Conservation (phyloP, 2,113 vertebrate species). For the Cyprinodon brontotheroides region DNA sequence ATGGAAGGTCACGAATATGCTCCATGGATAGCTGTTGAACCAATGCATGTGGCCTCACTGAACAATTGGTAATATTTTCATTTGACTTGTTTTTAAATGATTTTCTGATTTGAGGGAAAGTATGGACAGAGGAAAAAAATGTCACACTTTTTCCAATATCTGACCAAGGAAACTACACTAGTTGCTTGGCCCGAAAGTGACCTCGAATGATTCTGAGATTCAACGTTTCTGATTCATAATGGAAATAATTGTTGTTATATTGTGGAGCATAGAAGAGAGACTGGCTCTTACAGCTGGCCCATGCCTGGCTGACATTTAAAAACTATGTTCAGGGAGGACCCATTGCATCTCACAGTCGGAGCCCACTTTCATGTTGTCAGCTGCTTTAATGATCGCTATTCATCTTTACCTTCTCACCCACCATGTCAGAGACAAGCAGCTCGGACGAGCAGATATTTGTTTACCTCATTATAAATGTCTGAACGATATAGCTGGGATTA, state of each 20-base stretch:
- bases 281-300: conserved; percentile 35
- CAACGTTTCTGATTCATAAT: conserved; percentile 53
- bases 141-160: conserved; percentile 46
- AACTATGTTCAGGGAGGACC: conserved; percentile 49
- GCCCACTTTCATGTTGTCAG: conserved; percentile 49
- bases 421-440: conserved; percentile 17
- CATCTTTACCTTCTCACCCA: conserved; percentile 51
- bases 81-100: conserved; percentile 55
- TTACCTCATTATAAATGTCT: conserved; percentile 10
- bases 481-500: background rate
- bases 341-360: conserved; percentile 43
- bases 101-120: conserved; percentile 56
- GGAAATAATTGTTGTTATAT: conserved; percentile 55
- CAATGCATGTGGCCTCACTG: conserved; percentile 21
- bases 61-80: conserved; percentile 36
- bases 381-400: conserved; percentile 63
- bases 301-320: conserved; percentile 62
- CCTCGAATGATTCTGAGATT: conserved; percentile 33
- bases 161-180: background rate
- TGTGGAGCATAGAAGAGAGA: conserved; percentile 30
- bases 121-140: conserved; percentile 63
- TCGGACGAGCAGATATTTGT: background rate
- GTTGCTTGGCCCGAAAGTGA: background rate
- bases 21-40: conserved; percentile 44
- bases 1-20: conserved; percentile 29